phyloP scores from a whole-genome alignment of 2,888 invertebrate genomes.

The Melanargia galathea region DNA sequence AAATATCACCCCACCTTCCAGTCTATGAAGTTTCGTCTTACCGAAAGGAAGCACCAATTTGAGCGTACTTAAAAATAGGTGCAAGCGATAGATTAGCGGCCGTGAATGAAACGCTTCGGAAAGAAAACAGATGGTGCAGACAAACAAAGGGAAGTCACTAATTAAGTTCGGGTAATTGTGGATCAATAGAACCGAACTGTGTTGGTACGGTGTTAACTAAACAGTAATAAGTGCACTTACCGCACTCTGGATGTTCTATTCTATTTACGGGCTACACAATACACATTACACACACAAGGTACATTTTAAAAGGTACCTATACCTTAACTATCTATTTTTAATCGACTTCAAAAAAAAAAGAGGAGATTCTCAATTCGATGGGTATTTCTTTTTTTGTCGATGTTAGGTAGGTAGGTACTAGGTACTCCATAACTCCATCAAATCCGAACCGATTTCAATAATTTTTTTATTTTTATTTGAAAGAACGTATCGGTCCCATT shows the following conservation, averaged over 20 bases:
- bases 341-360: no score
- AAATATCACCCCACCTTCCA: constrained; percentile 12
- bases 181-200: constrained; percentile 24
- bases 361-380: no score
- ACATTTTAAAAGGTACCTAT: no score
- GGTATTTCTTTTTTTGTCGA: no score
- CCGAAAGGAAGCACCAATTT: constrained; percentile 26
- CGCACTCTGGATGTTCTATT: not conserved
- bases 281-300: no score
- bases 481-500: no score
- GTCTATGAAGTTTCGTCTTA: constrained; percentile 22
- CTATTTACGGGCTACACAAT: no score
- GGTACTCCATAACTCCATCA: no score
- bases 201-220: constrained; percentile 2
- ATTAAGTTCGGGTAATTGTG: constrained; percentile 49
- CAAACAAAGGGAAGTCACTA: constrained; percentile 52
- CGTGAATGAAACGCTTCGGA: constrained; percentile 43
- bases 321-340: no score
- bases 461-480: no score
- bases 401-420: no score
- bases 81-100: constrained; percentile 23
- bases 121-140: constrained; percentile 52
- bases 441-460: no score
- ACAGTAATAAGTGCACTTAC: not conserved
- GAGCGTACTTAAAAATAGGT: constrained; percentile 29